Evolutionary conservation across 2,888 invertebrate species (phyloP).

Genomic region (Hemithea aestivaria): DNA sequence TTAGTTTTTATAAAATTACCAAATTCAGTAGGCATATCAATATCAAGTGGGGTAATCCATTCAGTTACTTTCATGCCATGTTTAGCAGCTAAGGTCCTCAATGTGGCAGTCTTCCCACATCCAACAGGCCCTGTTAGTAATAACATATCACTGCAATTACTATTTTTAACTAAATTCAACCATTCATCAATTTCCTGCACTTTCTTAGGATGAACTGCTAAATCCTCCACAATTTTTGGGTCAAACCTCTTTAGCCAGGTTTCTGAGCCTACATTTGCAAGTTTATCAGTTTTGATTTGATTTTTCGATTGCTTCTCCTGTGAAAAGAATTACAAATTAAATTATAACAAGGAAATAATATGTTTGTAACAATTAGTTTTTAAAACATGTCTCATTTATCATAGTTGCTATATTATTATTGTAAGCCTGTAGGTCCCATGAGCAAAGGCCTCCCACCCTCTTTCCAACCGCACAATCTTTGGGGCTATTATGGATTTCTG

Average conservation of each 20-base stretch:
- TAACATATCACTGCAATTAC: constrained; percentile 74
- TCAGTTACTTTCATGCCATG: constrained; percentile 82
- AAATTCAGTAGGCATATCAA: constrained; percentile 77
- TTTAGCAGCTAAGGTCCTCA: constrained; percentile 83
- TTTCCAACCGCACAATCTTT: too few relatives aligned
- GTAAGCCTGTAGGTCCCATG: too few relatives aligned
- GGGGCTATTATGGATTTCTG: too few relatives aligned
- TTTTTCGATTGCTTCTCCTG: constrained; percentile 14
- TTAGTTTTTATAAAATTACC: constrained; percentile 54
- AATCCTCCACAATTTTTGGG: constrained; percentile 79
- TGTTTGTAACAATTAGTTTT: too few relatives aligned
- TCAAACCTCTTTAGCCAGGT: constrained; percentile 82
- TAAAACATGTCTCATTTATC: too few relatives aligned
- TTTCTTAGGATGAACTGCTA: constrained; percentile 88
- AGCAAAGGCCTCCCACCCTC: too few relatives aligned
- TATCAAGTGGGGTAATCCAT: constrained; percentile 90
- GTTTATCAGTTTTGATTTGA: constrained; percentile 7
- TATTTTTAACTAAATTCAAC: constrained; percentile 67
- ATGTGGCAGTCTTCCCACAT: constrained; percentile 88
- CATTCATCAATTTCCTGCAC: constrained; percentile 85
- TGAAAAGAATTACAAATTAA: neutral
- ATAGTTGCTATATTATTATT: too few relatives aligned
- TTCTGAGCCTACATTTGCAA: constrained; percentile 38
- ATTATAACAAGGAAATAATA: too few relatives aligned
- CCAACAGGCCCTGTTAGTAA: constrained; percentile 91